A percentile compares a stretch with the other conserved stretches of the same genome.
These are phyloP conservation scores for Odontamblyopus rebecca DNA, from an alignment of 2,797 vertebrate species.

Conservation along the genomic window DNA sequence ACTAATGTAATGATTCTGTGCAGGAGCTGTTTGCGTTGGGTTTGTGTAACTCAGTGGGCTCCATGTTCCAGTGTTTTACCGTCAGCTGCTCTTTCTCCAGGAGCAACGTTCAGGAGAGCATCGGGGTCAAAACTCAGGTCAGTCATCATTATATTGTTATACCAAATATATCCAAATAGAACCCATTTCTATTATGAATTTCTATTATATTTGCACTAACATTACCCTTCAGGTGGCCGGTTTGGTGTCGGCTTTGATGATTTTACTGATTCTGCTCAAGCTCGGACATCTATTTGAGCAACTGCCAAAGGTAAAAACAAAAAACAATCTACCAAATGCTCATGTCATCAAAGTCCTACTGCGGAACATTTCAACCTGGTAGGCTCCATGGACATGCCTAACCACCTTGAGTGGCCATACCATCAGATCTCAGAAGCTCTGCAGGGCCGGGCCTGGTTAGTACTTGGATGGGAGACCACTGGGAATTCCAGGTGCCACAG, in stretches of 20 bases:
- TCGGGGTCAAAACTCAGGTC: conserved; percentile 71
- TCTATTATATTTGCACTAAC: too few species aligned
- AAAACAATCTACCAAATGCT: background rate
- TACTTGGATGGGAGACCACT: too few species aligned
- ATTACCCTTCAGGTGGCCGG: conserved; percentile 76
- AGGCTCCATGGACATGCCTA: too few species aligned
- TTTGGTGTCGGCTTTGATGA: conserved; percentile 79
- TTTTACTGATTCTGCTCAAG: conserved; percentile 84
- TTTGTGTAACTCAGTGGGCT: conserved; percentile 85
- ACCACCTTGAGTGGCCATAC: too few species aligned
- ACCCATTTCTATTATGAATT: background rate
- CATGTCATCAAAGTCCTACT: background rate
- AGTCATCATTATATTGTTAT: background rate
- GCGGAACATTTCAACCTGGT: background rate
- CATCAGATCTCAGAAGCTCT: too few species aligned
- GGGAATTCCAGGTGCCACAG: too few species aligned
- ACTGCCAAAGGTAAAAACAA: conserved; percentile 83
- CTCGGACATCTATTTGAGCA: conserved; percentile 84
- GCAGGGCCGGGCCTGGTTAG: too few species aligned
- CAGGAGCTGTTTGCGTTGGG: conserved; percentile 90
- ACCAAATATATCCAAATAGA: background rate
- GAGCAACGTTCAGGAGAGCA: conserved; percentile 87
- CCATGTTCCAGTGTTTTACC: conserved; percentile 86
- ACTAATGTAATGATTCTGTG: conserved; percentile 12
- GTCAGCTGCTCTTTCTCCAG: conserved; percentile 88